Conservation (phyloP, 2,113 vertebrate species). For the human region DNA sequence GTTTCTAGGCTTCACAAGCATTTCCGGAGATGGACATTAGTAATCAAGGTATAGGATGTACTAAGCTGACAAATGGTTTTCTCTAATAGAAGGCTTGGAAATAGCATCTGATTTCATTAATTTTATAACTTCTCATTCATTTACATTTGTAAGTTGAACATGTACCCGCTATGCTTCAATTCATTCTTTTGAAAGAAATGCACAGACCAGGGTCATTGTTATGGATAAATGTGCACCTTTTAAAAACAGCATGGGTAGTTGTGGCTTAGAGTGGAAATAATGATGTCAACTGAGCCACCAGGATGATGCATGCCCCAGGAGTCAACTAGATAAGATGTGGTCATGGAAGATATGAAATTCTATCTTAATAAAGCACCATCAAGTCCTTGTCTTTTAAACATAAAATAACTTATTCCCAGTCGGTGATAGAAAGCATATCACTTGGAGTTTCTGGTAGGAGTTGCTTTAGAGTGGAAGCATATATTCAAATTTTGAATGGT, state of each 20-base stretch:
- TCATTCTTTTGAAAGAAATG: constrained; percentile 15
- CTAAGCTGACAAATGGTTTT: constrained; percentile 7
- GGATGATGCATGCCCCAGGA: background rate
- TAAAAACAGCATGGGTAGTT: background rate
- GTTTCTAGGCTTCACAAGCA: background rate
- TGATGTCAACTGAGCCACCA: background rate
- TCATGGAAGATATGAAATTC: constrained; percentile 2
- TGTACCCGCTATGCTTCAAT: background rate
- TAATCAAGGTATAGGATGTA: background rate
- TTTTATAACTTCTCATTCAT: constrained; percentile 37
- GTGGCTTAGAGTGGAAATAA: background rate
- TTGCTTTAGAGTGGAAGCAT: background rate
- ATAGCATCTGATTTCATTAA: constrained; percentile 27
- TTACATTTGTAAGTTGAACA: background rate
- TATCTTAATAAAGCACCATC: background rate
- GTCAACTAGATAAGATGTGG: background rate
- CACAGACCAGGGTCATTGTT: background rate
- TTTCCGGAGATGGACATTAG: constrained; percentile 13
- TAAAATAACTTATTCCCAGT: background rate
- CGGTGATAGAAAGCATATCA: background rate
- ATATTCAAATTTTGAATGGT: background rate
- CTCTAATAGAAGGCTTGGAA: background rate
- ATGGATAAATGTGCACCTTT: background rate
- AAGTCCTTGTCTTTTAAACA: constrained; percentile 45
- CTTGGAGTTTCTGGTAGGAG: constrained; percentile 22